These are phyloP conservation scores for Danio jaintianensis DNA, from an alignment of 2,797 vertebrate genomes.

Conservation along the genomic window DNA sequence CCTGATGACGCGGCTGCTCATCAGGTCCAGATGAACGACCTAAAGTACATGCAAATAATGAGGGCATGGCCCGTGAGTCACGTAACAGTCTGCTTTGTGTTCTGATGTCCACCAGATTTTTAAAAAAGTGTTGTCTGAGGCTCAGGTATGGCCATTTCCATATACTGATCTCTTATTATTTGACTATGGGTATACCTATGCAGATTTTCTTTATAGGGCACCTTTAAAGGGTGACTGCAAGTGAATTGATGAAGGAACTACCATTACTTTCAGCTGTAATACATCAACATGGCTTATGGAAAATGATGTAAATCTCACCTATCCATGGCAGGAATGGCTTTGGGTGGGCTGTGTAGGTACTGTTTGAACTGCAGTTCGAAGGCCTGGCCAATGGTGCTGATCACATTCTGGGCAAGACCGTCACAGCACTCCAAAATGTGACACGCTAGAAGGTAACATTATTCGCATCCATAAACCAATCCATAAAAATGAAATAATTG, in stretches of 20 bases:
- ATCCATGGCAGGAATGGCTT: slow-evolving; percentile 82
- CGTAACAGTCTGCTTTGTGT: no score
- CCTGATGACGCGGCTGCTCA: no score
- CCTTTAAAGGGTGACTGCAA: no score
- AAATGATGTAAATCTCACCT: slow-evolving; percentile 77
- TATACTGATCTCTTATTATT: no score
- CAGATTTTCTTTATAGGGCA: no score
- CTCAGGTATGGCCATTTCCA: no score
- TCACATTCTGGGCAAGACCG: slow-evolving; percentile 92
- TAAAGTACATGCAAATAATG: no score
- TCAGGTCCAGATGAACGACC: no score
- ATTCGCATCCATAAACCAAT: neutral
- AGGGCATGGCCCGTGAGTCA: no score
- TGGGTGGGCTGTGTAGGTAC: slow-evolving; percentile 94
- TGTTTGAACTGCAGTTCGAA: slow-evolving; percentile 98
- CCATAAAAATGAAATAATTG: neutral
- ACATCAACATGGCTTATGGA: neutral
- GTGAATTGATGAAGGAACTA: neutral
- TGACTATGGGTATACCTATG: no score
- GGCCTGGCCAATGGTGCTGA: slow-evolving; percentile 96
- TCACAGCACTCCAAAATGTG: slow-evolving; percentile 97
- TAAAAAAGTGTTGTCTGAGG: no score
- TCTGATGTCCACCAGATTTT: no score
- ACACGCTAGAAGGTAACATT: slow-evolving; percentile 81
- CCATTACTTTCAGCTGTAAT: neutral